A percentile compares a stretch with the other conserved stretches of the same genome.
Evolutionary conservation across 2,113 vertebrate species (phyloP).

Genomic region (Puffinus mauretanicus): DNA sequence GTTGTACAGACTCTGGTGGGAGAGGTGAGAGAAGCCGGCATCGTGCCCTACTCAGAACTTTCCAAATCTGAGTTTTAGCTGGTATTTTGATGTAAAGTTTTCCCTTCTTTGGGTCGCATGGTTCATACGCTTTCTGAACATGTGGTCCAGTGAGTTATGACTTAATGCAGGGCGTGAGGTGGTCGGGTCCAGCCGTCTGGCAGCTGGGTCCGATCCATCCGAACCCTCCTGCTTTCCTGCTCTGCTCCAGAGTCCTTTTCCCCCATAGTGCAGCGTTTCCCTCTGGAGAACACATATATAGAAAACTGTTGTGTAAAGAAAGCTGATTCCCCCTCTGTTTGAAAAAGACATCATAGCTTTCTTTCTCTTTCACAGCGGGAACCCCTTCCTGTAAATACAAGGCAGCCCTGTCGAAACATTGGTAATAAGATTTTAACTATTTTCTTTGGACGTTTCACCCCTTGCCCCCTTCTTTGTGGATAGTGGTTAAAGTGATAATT

Average conservation of each 20-base stretch:
- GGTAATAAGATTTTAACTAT: conserved; percentile 41
- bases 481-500: conserved; percentile 51
- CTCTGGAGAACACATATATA: background rate
- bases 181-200: background rate
- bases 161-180: background rate
- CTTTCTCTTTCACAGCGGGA: conserved; percentile 19
- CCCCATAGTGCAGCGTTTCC: background rate
- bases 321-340: conserved; percentile 35
- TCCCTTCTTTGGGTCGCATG: background rate
- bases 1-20: background rate
- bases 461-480: conserved; percentile 1
- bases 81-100: background rate
- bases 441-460: conserved; percentile 61
- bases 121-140: background rate
- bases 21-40: background rate
- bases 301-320: conserved; percentile 35
- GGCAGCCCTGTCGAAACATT: conserved; percentile 20
- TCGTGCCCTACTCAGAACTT: background rate
- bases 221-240: background rate
- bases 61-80: background rate
- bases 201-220: background rate
- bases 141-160: background rate
- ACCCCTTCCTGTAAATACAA: background rate
- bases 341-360: conserved; percentile 2
- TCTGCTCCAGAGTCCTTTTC: background rate